Percentiles rank a stretch among this genome's conserved stretches.
Conservation (phyloP, 2,797 vertebrate genomes). For the Sparus aurata region DNA sequence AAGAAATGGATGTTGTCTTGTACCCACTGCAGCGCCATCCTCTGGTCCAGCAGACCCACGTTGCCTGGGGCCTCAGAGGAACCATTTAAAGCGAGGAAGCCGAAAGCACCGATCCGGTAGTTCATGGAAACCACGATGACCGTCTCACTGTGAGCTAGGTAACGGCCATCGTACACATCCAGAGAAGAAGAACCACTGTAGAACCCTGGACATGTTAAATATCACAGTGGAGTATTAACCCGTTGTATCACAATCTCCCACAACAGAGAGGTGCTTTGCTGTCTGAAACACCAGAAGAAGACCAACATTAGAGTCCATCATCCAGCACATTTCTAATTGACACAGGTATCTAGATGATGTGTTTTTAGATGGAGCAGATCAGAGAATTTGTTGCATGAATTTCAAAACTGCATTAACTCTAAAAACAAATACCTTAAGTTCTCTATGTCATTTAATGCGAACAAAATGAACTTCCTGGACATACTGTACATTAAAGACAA, state of each 20-base stretch:
- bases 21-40: constrained; percentile 92
- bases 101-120: constrained; percentile 93
- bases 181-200: constrained; percentile 93
- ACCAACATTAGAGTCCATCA: too few relatives aligned
- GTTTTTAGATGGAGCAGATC: too few relatives aligned
- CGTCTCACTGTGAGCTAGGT: constrained; percentile 88
- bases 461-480: too few relatives aligned
- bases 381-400: too few relatives aligned
- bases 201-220: constrained; percentile 78
- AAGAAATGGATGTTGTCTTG: constrained; percentile 90
- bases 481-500: too few relatives aligned
- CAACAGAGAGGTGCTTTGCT: not conserved
- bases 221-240: not conserved
- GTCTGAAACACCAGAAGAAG: not conserved
- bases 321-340: too few relatives aligned
- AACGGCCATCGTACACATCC: constrained; percentile 94
- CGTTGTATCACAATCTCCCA: not conserved
- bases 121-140: constrained; percentile 94
- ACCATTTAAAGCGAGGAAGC: constrained; percentile 91
- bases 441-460: too few relatives aligned
- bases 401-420: too few relatives aligned
- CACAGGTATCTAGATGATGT: too few relatives aligned
- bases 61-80: constrained; percentile 93
- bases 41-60: constrained; percentile 92
- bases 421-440: too few relatives aligned